phyloP scores from a whole-genome alignment of 2,797 vertebrate species.

The Acomys russatus region DNA sequence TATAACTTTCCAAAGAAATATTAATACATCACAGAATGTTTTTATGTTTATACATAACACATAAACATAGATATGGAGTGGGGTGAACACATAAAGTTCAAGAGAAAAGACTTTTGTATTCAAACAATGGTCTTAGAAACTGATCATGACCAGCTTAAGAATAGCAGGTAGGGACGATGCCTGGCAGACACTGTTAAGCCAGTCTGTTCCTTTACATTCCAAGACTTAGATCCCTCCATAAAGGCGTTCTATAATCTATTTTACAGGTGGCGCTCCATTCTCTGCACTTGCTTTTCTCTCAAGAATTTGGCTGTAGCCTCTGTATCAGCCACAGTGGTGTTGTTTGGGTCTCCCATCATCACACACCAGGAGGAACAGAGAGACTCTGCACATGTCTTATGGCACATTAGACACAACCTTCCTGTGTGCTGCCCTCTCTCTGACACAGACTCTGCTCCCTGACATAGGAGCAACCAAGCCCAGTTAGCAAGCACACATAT shows the following conservation, averaged over 20 bases:
- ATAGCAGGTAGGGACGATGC: conserved; percentile 8
- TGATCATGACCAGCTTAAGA: not conserved
- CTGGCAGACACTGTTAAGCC: not conserved
- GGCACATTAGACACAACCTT: not conserved
- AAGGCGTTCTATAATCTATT: not conserved
- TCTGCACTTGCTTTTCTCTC: conserved; percentile 6
- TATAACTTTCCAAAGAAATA: conserved; percentile 25
- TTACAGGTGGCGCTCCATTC: not conserved
- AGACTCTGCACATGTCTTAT: not conserved
- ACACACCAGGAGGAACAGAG: not conserved
- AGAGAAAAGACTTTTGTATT: conserved; percentile 8
- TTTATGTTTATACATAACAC: not conserved
- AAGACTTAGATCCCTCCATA: conserved; percentile 7
- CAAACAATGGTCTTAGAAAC: not conserved
- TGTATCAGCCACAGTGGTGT: not conserved
- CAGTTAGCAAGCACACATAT: not conserved
- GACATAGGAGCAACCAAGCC: not conserved
- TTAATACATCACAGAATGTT: conserved; percentile 8
- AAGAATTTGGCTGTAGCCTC: conserved; percentile 1
- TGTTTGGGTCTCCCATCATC: not conserved
- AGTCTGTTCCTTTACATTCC: not conserved
- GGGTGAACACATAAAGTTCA: not conserved
- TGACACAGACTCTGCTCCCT: not conserved
- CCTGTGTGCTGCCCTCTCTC: not conserved
- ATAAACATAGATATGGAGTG: too few relatives aligned